Base-by-base conservation (phyloP, 2,888 invertebrate genomes). In the Eugnorisma glareosa region DNA sequence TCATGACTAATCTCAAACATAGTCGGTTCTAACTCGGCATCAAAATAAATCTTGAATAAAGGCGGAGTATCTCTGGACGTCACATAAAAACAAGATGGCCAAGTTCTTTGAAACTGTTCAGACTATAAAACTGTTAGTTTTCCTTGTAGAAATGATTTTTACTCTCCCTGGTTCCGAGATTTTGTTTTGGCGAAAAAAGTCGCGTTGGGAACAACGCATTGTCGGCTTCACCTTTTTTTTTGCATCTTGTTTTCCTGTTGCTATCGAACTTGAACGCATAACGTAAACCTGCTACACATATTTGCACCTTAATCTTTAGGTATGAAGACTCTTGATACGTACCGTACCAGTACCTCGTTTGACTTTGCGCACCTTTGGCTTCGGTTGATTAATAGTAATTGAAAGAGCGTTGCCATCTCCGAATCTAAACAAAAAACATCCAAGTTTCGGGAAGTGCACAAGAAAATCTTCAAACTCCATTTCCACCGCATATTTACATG, bases 1-100 rank as follows among this genome's bases (percentile, higher is more conserved):
- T 40, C 57, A 83, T 88, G 88, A 87, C 79, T 88, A 88, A 88
- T 80, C 68, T 77, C 75, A 64, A 76, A 72, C 86, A 82, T 70
- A 84, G 76, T 81, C 73, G 67, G 40, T 70, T 84, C 67, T 71
- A 86, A 86, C 35, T 59, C 76, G 67, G 75, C 57, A 77, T 71
- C 59, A 71, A 81, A 75, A 88, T 85, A 79, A 79, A 75, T 82
- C 51, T 79, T 43, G 57, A 45, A 75, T 75, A 75, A 87, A 85
- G 48, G 48, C 43, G 57, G 57, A 74, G 69, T 72, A 75, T 75
- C 63, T 77, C 71, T 57, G 77, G 40, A 51, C 68, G 64, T 86
- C 74, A 67, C 66, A 74, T 64, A 61, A 83, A 71, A 73, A 51
- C 57, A 69, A 85, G 18, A 72, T 51, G 40, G 31, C 45, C 31